phyloP scores from a whole-genome alignment of 35 echinoderm and acorn worm species.

The Anneissia japonica region DNA sequence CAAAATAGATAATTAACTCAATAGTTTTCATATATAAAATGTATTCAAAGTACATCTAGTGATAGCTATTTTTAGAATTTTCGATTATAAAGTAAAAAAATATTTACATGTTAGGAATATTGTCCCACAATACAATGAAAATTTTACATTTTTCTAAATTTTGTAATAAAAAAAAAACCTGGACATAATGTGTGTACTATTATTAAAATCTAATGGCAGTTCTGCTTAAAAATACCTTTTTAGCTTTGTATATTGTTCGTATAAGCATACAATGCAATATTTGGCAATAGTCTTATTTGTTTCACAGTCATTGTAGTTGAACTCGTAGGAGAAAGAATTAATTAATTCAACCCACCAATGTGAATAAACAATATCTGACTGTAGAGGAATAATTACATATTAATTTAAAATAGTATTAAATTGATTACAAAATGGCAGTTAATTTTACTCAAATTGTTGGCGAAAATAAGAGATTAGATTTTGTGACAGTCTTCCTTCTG shows the following conservation, averaged over 20 bases:
- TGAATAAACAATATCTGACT: not conserved
- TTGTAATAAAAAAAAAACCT: not conserved
- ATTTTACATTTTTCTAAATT: not conserved
- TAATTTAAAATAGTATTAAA: not conserved
- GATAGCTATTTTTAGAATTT: no score
- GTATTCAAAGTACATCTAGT: no score
- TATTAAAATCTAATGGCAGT: not conserved
- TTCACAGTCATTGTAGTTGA: not conserved
- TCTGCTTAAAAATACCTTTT: not conserved
- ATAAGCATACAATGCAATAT: not conserved
- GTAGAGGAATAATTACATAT: not conserved
- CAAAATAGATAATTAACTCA: no score
- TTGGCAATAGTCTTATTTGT: not conserved
- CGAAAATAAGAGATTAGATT: not conserved
- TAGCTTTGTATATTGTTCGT: not conserved
- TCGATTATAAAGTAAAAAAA: not conserved
- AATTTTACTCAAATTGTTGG: not conserved
- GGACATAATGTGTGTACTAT: not conserved
- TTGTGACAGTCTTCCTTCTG: not conserved
- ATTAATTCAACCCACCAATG: not conserved
- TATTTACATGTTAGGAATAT: not conserved
- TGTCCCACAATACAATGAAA: not conserved
- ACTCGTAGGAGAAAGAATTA: no score
- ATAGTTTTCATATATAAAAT: no score
- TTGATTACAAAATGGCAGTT: no score